phyloP scores from a whole-genome alignment of 2,113 vertebrate species.

The Plotosus lineatus region DNA sequence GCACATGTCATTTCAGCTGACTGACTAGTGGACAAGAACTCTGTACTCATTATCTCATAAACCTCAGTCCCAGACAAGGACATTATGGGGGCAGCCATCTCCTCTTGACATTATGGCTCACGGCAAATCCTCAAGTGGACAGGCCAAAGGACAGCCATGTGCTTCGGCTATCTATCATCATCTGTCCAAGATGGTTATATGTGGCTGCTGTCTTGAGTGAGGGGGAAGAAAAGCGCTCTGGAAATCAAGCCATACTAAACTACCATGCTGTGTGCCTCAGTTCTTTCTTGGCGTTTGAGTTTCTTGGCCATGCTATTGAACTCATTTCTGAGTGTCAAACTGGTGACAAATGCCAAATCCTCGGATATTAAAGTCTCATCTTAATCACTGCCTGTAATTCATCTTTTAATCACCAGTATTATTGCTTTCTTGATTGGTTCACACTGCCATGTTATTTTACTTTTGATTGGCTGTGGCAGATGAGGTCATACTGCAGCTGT shows the following conservation, averaged over 20 bases:
- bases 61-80: constrained; percentile 48
- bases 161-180: constrained; percentile 51
- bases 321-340: constrained; percentile 31
- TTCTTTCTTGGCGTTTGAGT: constrained; percentile 34
- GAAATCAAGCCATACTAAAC: constrained; percentile 13
- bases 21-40: constrained; percentile 58
- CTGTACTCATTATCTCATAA: constrained; percentile 54
- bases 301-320: constrained; percentile 46
- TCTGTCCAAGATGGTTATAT: constrained; percentile 43
- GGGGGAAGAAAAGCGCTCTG: constrained; percentile 39
- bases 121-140: constrained; percentile 42
- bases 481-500: constrained; percentile 63
- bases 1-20: constrained; percentile 51
- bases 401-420: constrained; percentile 51
- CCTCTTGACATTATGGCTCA: constrained; percentile 49
- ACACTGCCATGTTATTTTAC: constrained; percentile 47
- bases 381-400: constrained; percentile 28
- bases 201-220: constrained; percentile 31
- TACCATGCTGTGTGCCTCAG: neutral
- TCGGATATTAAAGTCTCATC: constrained; percentile 49
- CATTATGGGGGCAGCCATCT: constrained; percentile 37
- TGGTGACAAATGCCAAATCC: constrained; percentile 10
- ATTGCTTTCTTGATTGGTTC: constrained; percentile 57
- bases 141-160: constrained; percentile 42
- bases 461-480: constrained; percentile 61